phyloP scores from a whole-genome alignment of 2,797 vertebrate genomes.

The Anas acuta region DNA sequence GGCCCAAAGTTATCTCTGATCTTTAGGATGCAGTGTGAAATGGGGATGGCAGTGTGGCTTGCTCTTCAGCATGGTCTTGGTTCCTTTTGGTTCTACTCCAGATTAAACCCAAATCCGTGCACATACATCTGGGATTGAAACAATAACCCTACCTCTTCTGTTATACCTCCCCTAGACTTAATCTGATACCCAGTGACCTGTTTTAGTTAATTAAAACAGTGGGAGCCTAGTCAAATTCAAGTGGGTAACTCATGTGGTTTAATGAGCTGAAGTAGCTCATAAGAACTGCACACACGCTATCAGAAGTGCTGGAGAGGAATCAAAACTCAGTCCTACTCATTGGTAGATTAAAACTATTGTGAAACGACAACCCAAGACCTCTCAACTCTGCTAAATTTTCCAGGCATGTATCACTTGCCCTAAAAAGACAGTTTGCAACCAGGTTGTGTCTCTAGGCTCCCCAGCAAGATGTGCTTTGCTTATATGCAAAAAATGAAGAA shows the following conservation, averaged over 20 bases:
- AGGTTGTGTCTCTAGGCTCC: not conserved
- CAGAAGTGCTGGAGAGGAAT: not conserved
- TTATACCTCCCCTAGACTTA: not conserved
- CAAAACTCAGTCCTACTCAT: not conserved
- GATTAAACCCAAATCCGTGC: not conserved
- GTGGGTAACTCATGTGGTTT: not conserved
- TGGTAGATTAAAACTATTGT: not conserved
- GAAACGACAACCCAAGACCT: not conserved
- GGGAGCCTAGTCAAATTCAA: not conserved
- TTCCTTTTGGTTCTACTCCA: not conserved
- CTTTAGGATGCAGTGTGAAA: not conserved
- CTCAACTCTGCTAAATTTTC: not conserved
- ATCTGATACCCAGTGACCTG: not conserved
- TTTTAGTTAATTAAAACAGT: not conserved
- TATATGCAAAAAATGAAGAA: not conserved
- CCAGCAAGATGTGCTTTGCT: not conserved
- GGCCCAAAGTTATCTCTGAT: not conserved
- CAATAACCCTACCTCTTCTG: not conserved
- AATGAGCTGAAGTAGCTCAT: not conserved
- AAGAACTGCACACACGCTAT: not conserved
- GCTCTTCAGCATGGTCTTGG: not conserved
- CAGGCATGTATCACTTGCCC: not conserved
- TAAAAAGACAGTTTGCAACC: not conserved
- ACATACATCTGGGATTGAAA: fast-evolving
- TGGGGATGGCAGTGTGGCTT: not conserved